Percentiles rank a stretch among this genome's conserved stretches.
These are phyloP conservation scores for Thunnus albacares DNA, from an alignment of 2,797 vertebrate species.

Conservation along the genomic window DNA sequence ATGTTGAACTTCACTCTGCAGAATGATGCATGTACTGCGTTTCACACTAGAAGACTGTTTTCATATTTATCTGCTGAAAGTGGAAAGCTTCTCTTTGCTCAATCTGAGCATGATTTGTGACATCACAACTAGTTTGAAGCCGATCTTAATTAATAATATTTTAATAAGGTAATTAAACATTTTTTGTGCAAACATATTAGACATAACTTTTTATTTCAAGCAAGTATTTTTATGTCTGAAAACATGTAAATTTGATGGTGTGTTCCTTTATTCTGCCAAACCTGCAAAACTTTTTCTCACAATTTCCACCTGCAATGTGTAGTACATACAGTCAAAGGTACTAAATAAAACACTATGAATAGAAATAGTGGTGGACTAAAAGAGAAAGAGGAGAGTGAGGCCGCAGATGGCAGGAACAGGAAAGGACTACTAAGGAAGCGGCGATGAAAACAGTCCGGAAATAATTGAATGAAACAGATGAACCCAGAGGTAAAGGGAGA, in stretches of 20 bases:
- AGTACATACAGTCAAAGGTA: neutral
- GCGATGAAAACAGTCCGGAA: slow-evolving; percentile 59
- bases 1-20: too few species aligned
- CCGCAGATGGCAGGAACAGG: slow-evolving; percentile 53
- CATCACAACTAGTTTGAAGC: too few species aligned
- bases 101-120: too few species aligned
- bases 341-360: slow-evolving; percentile 16
- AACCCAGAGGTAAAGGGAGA: slow-evolving; percentile 47
- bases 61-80: too few species aligned
- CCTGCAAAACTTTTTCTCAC: neutral
- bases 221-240: too few species aligned
- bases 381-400: slow-evolving; percentile 23
- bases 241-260: neutral
- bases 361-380: slow-evolving; percentile 5
- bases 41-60: too few species aligned
- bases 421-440: slow-evolving; percentile 52
- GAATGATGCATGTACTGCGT: too few species aligned
- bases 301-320: neutral
- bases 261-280: slow-evolving; percentile 10
- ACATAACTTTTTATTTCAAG: too few species aligned
- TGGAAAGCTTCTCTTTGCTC: too few species aligned
- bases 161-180: too few species aligned
- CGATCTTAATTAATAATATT: too few species aligned
- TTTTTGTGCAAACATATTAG: too few species aligned
- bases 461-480: slow-evolving; percentile 63